Percentiles rank a stretch among this genome's conserved stretches.
Evolutionary conservation across 2,797 vertebrate species (phyloP).

Genomic region (Vireo griseus): DNA sequence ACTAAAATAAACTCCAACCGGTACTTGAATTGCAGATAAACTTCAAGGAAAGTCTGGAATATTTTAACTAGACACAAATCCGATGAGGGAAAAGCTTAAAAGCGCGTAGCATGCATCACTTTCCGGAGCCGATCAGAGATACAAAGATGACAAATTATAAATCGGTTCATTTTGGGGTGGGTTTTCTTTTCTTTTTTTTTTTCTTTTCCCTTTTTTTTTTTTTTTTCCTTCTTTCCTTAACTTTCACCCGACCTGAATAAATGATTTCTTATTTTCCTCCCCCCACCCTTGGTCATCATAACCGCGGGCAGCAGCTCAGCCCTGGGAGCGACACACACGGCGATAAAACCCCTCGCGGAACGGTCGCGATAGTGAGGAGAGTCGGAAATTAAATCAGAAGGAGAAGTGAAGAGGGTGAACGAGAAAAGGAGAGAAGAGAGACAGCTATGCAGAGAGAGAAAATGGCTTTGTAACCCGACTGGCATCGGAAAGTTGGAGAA

Average conservation of each 20-base stretch:
- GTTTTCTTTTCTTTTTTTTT: too few species aligned
- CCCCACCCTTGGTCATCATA: neutral
- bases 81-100: constrained; percentile 58
- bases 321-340: constrained; percentile 19
- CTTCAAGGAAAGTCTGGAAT: constrained; percentile 69
- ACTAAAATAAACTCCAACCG: neutral
- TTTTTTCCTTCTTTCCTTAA: neutral
- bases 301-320: neutral
- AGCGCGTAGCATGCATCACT: constrained; percentile 5
- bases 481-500: constrained; percentile 64
- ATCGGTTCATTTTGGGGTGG: neutral
- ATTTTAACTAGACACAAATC: constrained; percentile 69
- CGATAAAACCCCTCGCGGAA: neutral
- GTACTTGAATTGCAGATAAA: constrained; percentile 59
- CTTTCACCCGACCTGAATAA: constrained; percentile 14
- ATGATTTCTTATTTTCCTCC: neutral
- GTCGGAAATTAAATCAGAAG: constrained; percentile 18
- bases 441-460: constrained; percentile 8
- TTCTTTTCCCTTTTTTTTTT: too few species aligned
- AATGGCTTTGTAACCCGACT: constrained; percentile 19
- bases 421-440: neutral
- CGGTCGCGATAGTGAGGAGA: neutral
- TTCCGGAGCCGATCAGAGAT: constrained; percentile 18
- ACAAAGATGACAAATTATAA: constrained; percentile 50
- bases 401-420: neutral